Evolutionary conservation across 2,113 vertebrate genomes (phyloP).

Genomic region (Trachemys scripta): DNA sequence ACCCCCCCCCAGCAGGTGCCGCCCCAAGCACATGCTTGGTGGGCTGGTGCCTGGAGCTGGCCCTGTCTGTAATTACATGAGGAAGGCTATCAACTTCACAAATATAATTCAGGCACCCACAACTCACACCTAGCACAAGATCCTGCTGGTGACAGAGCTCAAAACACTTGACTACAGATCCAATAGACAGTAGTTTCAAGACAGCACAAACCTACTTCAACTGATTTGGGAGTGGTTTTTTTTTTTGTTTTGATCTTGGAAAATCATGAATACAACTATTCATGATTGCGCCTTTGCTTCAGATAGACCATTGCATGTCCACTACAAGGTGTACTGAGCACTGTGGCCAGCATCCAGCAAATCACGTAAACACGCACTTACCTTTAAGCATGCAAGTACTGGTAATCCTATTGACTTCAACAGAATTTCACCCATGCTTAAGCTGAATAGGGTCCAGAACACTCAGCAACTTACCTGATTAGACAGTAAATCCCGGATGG

Average conservation of each 20-base stretch:
- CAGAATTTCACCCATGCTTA: constrained; percentile 27
- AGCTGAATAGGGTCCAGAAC: constrained; percentile 24
- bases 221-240: neutral
- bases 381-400: constrained; percentile 23
- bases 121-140: neutral
- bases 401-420: constrained; percentile 33
- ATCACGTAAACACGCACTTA: constrained; percentile 21
- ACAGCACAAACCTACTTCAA: neutral
- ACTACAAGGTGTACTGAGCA: neutral
- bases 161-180: neutral
- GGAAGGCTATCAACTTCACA: constrained; percentile 24
- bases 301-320: neutral
- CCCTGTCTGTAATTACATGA: neutral
- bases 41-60: no score
- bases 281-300: neutral
- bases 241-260: neutral
- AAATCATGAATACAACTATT: neutral
- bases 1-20: no score
- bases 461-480: neutral
- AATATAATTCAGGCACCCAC: neutral
- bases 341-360: neutral
- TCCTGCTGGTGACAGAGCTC: neutral
- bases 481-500: constrained; percentile 10
- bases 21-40: no score
- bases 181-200: neutral